A percentile compares a stretch with the other conserved stretches of the same genome.
phyloP scores from a whole-genome alignment of 2,888 invertebrate species.

The Archips xylosteana region DNA sequence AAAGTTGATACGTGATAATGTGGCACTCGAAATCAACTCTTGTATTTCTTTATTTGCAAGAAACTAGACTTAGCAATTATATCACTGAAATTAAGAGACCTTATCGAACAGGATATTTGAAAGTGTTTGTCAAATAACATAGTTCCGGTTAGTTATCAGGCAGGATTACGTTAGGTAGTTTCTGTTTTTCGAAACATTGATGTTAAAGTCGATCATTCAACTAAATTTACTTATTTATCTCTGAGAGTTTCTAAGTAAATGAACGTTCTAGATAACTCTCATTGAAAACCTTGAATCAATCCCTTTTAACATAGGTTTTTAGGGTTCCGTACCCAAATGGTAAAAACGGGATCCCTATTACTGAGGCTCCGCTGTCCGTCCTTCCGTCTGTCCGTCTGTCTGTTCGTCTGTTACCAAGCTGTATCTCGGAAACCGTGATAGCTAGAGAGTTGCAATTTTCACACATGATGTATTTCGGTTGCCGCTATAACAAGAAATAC shows the following conservation, averaged over 20 bases:
- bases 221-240: neutral
- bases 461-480: no score
- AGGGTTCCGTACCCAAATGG: no score
- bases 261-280: neutral
- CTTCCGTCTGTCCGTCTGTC: no score
- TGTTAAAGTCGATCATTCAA: neutral
- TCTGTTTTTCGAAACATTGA: neutral
- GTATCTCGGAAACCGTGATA: no score
- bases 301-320: neutral
- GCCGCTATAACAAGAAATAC: no score
- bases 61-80: neutral
- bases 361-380: no score
- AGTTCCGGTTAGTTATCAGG: neutral
- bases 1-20: neutral
- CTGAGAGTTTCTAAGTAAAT: neutral
- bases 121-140: neutral
- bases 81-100: neutral
- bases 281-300: neutral
- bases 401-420: no score
- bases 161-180: neutral
- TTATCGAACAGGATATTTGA: conserved; percentile 1
- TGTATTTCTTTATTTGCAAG: neutral
- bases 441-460: no score
- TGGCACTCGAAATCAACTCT: neutral
- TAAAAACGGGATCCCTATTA: no score